Base-by-base conservation (phyloP, 1,140 invertebrate genomes). In the Zophobas atratus region DNA sequence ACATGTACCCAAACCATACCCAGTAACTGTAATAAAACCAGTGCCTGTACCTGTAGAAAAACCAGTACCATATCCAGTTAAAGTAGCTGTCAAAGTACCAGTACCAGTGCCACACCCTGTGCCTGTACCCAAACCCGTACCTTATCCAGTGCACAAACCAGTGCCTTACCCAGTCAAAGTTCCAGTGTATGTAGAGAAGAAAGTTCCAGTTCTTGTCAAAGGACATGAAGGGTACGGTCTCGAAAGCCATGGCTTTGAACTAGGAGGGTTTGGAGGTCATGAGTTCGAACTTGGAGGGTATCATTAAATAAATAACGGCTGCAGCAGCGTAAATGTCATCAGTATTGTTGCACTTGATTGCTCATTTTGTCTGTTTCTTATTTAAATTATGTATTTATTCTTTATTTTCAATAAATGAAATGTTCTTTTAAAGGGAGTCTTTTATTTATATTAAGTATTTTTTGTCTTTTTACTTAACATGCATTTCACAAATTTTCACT, bases 1-100 rank as follows among this genome's bases (percentile, higher is more conserved):
- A 34, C 88, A 86, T 80, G 89, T 87, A 75, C 88, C 85, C 20
- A 88, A 89, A 81, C 90, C 91, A 2, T 91, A 91, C 81, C 90
- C 90, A 6, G 91, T 92, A 1, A 80, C 76, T 6, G 81, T 87
- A 2, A 83, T 84, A 6, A 86, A 86, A 76, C 84, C 81, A 34
- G 84, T 86, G 32, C 86, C 85, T 38, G 83, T 83, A 63, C 81
- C 82, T 49, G 84, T 86, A 33, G 81, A 84, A 48, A 86, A 86
- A 70, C 81, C 80, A 43, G 81, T 86, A 33, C 86, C 85, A 2
- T 85, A 85, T 56, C 84, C 86, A 67, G 84, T 86, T 5, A 86
- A 86, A 79, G 84, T 86, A 43, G 84, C 83, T 49, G 82, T 84
- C 48, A 85, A 86, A 55, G 85, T 86, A 60, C 81, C 81, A 38